A percentile compares a stretch with the other conserved stretches of the same genome.
Evolutionary conservation across 2,797 vertebrate species (phyloP).

Genomic region (Poecile montanus): DNA sequence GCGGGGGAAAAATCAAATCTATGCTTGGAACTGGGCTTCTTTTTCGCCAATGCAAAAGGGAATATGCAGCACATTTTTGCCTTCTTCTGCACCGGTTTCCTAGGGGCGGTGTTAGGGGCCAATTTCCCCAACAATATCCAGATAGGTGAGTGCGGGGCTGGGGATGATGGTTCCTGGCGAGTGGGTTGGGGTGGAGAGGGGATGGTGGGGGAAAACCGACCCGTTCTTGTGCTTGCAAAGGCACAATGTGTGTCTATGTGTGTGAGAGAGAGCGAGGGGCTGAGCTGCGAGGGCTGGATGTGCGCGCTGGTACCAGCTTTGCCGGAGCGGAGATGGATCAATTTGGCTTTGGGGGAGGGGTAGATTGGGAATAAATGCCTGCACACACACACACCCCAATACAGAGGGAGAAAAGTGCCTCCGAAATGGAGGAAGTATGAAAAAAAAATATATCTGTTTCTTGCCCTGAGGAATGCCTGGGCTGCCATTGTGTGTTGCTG

Average conservation of each 20-base stretch:
- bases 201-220: not conserved
- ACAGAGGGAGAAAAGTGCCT: slow-evolving; percentile 41
- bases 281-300: not conserved
- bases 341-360: slow-evolving; percentile 17
- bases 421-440: slow-evolving; percentile 68
- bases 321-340: not conserved
- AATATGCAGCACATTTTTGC: slow-evolving; percentile 99
- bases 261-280: not conserved
- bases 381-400: not conserved
- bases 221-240: not conserved
- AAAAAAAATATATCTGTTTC: not conserved
- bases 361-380: slow-evolving; percentile 31
- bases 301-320: not conserved
- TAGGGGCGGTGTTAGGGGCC: slow-evolving; percentile 97
- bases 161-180: not conserved
- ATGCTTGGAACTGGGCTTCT: slow-evolving; percentile 91
- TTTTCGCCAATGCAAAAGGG: slow-evolving; percentile 98
- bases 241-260: not conserved
- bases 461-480: slow-evolving; percentile 22
- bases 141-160: slow-evolving; percentile 88
- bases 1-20: slow-evolving; percentile 80
- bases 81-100: slow-evolving; percentile 98
- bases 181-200: not conserved
- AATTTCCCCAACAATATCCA: slow-evolving; percentile 99
- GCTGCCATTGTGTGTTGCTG: slow-evolving; percentile 34